Evolutionary conservation across 2,113 vertebrate genomes (phyloP).

Genomic region (Pteruthius melanotis): DNA sequence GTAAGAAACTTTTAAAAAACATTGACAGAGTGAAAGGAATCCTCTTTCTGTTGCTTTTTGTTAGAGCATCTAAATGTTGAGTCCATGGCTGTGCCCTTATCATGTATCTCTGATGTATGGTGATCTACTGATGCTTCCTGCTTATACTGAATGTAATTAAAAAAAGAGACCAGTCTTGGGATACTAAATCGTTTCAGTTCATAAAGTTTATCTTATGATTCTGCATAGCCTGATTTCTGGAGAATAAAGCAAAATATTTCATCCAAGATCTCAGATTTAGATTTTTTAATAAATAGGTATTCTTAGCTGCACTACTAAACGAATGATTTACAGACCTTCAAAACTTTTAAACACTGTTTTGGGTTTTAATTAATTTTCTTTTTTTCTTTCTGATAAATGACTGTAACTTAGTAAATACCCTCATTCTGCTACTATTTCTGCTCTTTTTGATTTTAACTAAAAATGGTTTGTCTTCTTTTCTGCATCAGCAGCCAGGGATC

Average conservation of each 20-base stretch:
- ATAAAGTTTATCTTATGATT: background rate
- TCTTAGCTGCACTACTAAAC: background rate
- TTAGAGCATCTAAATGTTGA: background rate
- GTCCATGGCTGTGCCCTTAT: background rate
- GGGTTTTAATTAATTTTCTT: background rate
- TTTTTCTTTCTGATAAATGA: background rate
- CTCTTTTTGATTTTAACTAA: constrained; percentile 25
- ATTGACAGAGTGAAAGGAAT: background rate
- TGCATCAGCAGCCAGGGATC: background rate
- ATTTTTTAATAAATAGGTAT: background rate
- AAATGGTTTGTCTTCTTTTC: constrained; percentile 31
- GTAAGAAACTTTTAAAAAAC: background rate
- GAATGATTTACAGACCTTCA: background rate
- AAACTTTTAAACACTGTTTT: background rate
- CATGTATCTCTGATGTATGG: background rate
- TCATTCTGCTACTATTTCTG: background rate
- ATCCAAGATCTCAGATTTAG: background rate
- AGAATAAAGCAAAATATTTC: background rate
- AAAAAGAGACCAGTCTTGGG: background rate
- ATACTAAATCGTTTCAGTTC: background rate
- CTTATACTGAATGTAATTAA: background rate
- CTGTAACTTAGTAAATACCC: background rate
- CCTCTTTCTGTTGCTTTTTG: background rate
- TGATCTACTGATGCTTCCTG: background rate
- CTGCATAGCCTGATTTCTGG: background rate